Conservation (phyloP, 2,888 invertebrate species). For the Cerastis leucographa region DNA sequence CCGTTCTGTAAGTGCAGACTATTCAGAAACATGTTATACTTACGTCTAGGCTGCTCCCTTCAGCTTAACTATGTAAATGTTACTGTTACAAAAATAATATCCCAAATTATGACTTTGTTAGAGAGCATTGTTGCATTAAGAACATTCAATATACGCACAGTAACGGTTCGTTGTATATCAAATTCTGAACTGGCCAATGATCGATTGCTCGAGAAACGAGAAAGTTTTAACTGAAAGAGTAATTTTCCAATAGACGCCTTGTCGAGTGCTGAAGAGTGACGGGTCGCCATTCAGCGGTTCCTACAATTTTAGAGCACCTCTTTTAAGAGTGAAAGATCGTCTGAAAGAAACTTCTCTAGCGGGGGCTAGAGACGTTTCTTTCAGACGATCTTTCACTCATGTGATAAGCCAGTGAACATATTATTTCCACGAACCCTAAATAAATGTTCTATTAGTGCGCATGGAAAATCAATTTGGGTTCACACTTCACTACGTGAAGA, state of each 20-base stretch:
- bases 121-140: background rate
- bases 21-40: background rate
- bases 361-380: too few relatives aligned
- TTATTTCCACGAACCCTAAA: constrained; percentile 16
- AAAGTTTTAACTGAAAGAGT: constrained; percentile 61
- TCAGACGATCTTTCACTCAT: too few relatives aligned
- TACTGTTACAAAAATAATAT: background rate
- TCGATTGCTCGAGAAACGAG: constrained; percentile 48
- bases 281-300: constrained; percentile 45
- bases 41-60: background rate
- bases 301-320: constrained; percentile 28
- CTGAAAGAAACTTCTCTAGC: constrained; percentile 30
- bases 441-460: constrained; percentile 9
- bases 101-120: background rate
- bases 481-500: constrained; percentile 26
- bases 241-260: constrained; percentile 51
- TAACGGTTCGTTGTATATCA: constrained; percentile 27
- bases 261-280: constrained; percentile 52
- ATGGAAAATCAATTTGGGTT: constrained; percentile 43
- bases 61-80: background rate
- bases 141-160: constrained; percentile 12
- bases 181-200: constrained; percentile 25
- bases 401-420: constrained; percentile 13
- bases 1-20: background rate
- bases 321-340: constrained; percentile 36